phyloP scores from a whole-genome alignment of 2,113 vertebrate species.

The Siniperca knerii region DNA sequence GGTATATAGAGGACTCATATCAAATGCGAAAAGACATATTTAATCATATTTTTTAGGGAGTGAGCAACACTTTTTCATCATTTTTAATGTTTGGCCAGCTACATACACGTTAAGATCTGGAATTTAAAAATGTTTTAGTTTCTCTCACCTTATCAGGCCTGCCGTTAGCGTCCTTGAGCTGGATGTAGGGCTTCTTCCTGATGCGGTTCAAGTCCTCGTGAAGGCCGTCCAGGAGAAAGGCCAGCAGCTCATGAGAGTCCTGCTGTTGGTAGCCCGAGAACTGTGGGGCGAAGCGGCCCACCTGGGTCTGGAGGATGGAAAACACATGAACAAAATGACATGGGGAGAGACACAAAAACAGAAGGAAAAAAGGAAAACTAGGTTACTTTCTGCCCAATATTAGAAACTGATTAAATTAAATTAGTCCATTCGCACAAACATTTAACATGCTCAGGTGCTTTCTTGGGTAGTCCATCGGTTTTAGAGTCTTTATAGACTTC shows the following conservation, averaged over 20 bases:
- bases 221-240: constrained; percentile 97
- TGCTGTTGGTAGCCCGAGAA: constrained; percentile 99
- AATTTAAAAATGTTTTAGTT: neutral
- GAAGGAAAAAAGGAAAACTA: neutral
- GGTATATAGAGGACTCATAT: too few relatives aligned
- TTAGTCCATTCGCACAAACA: neutral
- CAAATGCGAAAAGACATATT: neutral
- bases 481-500: neutral
- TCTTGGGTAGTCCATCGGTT: neutral
- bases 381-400: neutral
- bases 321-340: neutral
- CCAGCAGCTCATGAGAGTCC: constrained; percentile 97
- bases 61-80: neutral
- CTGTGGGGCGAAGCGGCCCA: constrained; percentile 97
- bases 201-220: constrained; percentile 99
- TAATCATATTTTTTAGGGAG: neutral
- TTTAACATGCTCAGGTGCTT: neutral
- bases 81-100: neutral
- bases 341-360: neutral
- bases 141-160: constrained; percentile 90
- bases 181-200: constrained; percentile 99
- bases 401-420: neutral
- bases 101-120: neutral
- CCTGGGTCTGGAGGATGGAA: constrained; percentile 88
- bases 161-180: constrained; percentile 95